These are phyloP conservation scores for Bradypus variegatus DNA, from an alignment of 2,797 vertebrate genomes.

Conservation along the genomic window DNA sequence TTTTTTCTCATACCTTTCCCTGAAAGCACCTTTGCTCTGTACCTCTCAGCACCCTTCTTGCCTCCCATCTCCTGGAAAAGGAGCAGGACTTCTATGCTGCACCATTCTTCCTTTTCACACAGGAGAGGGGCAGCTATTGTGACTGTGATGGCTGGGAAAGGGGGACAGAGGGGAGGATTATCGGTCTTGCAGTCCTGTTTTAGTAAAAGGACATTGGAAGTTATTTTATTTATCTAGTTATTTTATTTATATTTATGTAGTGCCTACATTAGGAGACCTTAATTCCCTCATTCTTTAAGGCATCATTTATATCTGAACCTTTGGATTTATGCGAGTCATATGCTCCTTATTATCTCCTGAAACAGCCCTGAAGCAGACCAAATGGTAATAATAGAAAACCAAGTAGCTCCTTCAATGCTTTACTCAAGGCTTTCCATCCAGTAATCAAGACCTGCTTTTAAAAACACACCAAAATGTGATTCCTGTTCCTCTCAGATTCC, in stretches of 20 bases:
- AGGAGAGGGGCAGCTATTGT: not conserved
- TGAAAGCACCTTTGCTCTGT: not conserved
- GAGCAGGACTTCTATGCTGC: not conserved
- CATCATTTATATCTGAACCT: constrained; percentile 27
- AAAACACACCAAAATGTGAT: not conserved
- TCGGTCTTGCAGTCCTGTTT: not conserved
- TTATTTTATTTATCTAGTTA: constrained; percentile 31
- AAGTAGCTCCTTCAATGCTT: not conserved
- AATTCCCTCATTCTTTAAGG: constrained; percentile 23
- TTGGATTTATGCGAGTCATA: constrained; percentile 23
- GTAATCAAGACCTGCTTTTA: not conserved
- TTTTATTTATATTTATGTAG: constrained; percentile 33
- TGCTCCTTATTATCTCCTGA: constrained; percentile 38
- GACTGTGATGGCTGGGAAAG: not conserved
- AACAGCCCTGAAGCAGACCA: not conserved
- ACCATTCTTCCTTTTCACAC: not conserved
- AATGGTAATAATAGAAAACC: not conserved
- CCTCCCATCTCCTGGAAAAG: not conserved
- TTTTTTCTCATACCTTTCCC: not conserved
- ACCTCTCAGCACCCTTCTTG: not conserved
- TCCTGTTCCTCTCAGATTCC: not conserved
- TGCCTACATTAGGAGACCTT: not conserved
- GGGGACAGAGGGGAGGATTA: not conserved
- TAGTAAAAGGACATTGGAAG: not conserved
- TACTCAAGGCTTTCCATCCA: not conserved